Conservation (phyloP, 2,113 vertebrate species). For the Carassius gibelio region DNA sequence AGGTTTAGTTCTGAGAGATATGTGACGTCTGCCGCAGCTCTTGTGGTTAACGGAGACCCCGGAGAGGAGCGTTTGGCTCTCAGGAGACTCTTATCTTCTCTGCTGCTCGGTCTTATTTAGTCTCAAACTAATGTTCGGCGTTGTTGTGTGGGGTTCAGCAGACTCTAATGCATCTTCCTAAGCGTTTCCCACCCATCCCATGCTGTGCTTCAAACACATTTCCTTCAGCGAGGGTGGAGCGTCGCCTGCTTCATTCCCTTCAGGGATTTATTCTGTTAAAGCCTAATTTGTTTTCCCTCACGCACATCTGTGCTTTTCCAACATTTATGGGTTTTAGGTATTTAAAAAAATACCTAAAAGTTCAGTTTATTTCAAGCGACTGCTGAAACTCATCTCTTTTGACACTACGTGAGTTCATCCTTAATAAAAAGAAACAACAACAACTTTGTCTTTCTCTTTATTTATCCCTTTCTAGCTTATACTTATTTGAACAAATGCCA, state of each 20-base stretch:
- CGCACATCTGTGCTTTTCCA: neutral
- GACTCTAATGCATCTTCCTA: neutral
- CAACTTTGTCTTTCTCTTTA: no score
- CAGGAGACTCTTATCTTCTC: conserved; percentile 6
- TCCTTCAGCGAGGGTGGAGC: conserved; percentile 1
- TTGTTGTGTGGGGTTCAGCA: neutral
- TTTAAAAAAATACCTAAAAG: neutral
- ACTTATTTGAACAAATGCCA: no score
- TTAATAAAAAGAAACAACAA: no score
- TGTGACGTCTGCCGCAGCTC: neutral
- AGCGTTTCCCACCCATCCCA: neutral
- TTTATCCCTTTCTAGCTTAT: no score
- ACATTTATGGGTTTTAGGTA: neutral
- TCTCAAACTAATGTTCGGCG: conserved; percentile 29
- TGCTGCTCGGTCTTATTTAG: conserved; percentile 15
- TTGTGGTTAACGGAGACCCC: conserved; percentile 4
- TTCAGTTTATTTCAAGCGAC: neutral
- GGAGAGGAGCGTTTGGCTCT: neutral
- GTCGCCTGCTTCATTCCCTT: neutral
- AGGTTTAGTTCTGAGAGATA: conserved; percentile 46
- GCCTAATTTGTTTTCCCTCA: neutral
- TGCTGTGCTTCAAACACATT: neutral
- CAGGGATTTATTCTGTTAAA: neutral
- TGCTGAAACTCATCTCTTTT: no score
- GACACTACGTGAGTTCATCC: no score